These are phyloP conservation scores for Rhopalosiphum padi DNA, from an alignment of 1,140 invertebrate species.

Conservation along the genomic window DNA sequence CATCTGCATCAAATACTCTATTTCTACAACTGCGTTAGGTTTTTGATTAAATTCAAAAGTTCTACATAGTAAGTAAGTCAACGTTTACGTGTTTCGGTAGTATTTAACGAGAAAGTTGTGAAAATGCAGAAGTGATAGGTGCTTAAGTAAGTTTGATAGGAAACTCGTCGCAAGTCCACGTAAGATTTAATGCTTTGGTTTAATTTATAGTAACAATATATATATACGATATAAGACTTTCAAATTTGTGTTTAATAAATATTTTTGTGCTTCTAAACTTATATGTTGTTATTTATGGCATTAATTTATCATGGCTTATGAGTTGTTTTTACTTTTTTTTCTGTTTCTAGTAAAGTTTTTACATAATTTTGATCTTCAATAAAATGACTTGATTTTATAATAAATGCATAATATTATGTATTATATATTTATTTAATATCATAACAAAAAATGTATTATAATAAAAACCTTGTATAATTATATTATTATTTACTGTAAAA, in stretches of 20 bases:
- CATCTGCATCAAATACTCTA: neutral
- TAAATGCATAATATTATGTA: too few relatives aligned
- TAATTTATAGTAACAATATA: neutral
- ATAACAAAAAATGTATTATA: neutral
- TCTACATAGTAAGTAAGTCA: neutral
- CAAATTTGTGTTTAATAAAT: neutral
- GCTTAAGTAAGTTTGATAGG: neutral
- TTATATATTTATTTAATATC: neutral
- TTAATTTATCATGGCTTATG: neutral
- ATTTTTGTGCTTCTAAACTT: neutral
- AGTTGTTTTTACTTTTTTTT: neutral
- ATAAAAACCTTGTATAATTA: too few relatives aligned
- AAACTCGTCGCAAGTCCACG: neutral
- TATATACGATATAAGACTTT: neutral
- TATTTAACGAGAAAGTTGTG: neutral
- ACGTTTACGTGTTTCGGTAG: neutral
- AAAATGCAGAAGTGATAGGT: neutral
- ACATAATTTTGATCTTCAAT: neutral
- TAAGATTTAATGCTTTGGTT: neutral
- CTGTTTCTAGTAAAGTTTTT: neutral
- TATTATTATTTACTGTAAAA: too few relatives aligned
- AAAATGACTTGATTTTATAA: neutral
- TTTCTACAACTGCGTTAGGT: neutral
- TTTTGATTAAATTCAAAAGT: neutral
- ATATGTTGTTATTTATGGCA: neutral